Base-by-base conservation (phyloP, 2,888 invertebrate species). In the Drosophila niveifrons region DNA sequence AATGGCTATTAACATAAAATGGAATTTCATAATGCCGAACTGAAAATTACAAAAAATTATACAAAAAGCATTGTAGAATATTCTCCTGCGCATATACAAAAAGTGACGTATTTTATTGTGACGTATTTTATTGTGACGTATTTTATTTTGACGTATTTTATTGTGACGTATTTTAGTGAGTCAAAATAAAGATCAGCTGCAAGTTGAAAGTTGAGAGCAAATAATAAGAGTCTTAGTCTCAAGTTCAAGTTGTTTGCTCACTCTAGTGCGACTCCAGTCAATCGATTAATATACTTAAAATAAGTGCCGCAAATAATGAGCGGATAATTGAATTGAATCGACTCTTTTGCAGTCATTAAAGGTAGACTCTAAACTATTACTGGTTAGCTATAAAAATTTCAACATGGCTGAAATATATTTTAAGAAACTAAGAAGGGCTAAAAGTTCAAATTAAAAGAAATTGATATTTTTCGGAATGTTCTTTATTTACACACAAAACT, bases 401-500 rank as follows among this genome's bases (percentile, higher is more conserved):
- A 23, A 3, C 31, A 10, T n/a, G 0, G 36, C 4, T 39, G 2
- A n/a, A 4, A 39, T 11, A 13, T n/a, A n/a, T 3, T 1, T n/a
- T 13, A 36, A 0, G 0, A n/a, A n/a, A 31, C 17, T 46, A 13
- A 57, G 36, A 46, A 23, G 9, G 6, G 11, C 13, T 18, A n/a
- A n/a, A 23, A 23, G 28, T n/a, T 28, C 31, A n/a, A n/a, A n/a
- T 48, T 13, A 13, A 15, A 29, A n/a, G 29, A 4, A 2, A 11
- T 7, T 28, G 11, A 8, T 17, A 1, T 29, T 15, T 55, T 48
- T 48, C 1, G 17, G 31, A 48, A 63, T 63, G 63, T 41, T 63
- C 48, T 63, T 63, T 63, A 57, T 57, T 63, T 47, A 57, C 41
- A 57, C 29, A 47, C 47, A 56, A 48, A 36, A 18, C 11, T 47